A percentile compares a stretch with the other conserved stretches of the same genome.
phyloP scores from a whole-genome alignment of 2,797 vertebrate genomes.

The Hemitrygon akajei region DNA sequence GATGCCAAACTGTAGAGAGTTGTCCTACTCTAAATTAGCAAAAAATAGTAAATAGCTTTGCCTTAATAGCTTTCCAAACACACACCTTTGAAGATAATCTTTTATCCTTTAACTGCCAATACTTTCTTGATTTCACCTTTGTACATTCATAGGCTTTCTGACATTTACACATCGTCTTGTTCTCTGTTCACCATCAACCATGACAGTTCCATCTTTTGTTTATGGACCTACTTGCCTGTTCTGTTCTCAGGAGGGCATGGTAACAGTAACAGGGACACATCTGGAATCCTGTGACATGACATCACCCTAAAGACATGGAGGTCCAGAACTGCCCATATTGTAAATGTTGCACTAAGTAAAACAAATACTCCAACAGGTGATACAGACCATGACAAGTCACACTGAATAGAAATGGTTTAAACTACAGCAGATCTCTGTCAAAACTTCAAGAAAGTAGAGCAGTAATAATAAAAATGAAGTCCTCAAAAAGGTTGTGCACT shows the following conservation, averaged over 20 bases:
- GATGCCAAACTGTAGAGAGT: not conserved
- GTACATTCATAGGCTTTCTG: not conserved
- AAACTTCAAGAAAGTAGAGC: not conserved
- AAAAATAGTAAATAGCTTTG: not conserved
- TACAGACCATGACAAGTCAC: not conserved
- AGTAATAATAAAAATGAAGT: not conserved
- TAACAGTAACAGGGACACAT: constrained; percentile 26
- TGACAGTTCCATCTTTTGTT: constrained; percentile 28
- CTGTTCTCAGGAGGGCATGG: not conserved
- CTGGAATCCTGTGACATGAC: constrained; percentile 26
- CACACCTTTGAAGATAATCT: not conserved
- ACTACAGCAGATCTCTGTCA: not conserved
- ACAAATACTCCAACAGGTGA: constrained; percentile 8
- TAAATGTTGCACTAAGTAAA: not conserved
- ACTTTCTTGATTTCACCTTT: not conserved
- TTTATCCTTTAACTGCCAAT: not conserved
- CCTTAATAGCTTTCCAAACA: not conserved
- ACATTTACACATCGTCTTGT: constrained; percentile 2
- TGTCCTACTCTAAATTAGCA: not conserved
- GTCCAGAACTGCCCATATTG: not conserved
- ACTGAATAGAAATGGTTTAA: not conserved
- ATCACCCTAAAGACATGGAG: not conserved
- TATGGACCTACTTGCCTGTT: not conserved
- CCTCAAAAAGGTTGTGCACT: not conserved
- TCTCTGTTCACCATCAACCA: constrained; percentile 9